These are phyloP conservation scores for Acanthosepion esculentum DNA, from an alignment of 2,888 invertebrate species.

Conservation along the genomic window DNA sequence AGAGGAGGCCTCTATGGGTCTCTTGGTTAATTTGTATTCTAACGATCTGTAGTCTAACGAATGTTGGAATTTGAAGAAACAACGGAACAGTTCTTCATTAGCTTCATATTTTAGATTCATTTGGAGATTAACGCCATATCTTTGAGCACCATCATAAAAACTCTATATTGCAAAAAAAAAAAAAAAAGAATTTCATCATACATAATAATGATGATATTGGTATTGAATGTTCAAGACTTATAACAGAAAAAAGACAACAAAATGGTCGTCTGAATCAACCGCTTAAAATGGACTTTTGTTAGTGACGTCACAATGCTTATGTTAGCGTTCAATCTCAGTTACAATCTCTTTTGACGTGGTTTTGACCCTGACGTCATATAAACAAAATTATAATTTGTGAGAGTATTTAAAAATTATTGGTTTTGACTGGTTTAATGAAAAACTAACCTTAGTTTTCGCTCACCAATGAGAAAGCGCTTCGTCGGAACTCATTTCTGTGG, in stretches of 20 bases:
- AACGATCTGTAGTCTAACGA: neutral
- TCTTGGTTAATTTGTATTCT: neutral
- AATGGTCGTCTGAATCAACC: neutral
- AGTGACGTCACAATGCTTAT: neutral
- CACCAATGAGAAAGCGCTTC: slow-evolving; percentile 68
- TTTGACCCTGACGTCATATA: neutral
- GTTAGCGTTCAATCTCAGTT: neutral
- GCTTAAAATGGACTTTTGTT: neutral
- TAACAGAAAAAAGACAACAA: neutral
- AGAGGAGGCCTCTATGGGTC: neutral
- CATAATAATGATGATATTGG: neutral
- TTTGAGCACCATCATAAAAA: neutral
- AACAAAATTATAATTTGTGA: too few species aligned
- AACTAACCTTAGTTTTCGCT: slow-evolving; percentile 24
- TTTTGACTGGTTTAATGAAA: neutral
- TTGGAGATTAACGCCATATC: neutral
- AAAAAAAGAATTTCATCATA: too few species aligned
- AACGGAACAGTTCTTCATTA: neutral
- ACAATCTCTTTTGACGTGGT: neutral
- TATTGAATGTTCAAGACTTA: neutral
- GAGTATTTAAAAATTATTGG: neutral
- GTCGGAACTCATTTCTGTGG: slow-evolving; percentile 67
- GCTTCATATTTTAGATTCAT: neutral
- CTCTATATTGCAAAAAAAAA: neutral
- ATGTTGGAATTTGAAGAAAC: neutral